Percentiles rank a stretch among this genome's conserved stretches.
Conservation (phyloP, 2,797 vertebrate species). For the Sebastes cheni region DNA sequence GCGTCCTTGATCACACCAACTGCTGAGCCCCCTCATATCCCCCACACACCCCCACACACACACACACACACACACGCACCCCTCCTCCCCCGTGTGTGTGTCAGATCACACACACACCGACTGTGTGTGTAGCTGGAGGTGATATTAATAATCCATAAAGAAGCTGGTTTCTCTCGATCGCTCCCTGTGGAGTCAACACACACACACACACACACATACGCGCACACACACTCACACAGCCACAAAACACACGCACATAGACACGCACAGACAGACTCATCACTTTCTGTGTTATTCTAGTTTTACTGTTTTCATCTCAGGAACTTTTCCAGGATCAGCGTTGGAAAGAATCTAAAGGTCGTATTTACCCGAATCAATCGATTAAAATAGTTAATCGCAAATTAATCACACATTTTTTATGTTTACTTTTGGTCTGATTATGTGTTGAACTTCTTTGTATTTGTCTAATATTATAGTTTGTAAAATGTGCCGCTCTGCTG, state of each 20-base stretch:
- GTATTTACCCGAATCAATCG: too few relatives aligned
- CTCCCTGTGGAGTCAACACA: constrained; percentile 45
- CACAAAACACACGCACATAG: background rate
- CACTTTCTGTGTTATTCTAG: background rate
- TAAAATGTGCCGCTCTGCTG: too few relatives aligned
- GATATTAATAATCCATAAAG: constrained; percentile 76
- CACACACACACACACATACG: background rate
- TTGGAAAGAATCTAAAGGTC: background rate
- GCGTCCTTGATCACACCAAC: constrained; percentile 67
- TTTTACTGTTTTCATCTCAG: background rate
- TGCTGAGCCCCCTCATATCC: constrained; percentile 21
- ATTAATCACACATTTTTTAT: too few relatives aligned
- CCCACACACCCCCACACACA: background rate
- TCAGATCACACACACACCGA: constrained; percentile 45
- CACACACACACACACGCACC: background rate
- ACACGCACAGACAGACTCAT: background rate
- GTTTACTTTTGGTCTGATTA: too few relatives aligned
- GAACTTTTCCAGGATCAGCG: background rate
- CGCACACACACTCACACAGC: background rate
- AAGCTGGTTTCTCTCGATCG: constrained; percentile 60
- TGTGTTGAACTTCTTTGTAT: too few relatives aligned
- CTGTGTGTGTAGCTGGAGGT: constrained; percentile 62
- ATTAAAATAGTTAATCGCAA: too few relatives aligned
- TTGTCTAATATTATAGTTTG: too few relatives aligned
- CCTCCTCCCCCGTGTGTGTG: background rate